These are phyloP conservation scores for Cephalophus harveyi DNA, from an alignment of 2,113 vertebrate species.

Conservation along the genomic window DNA sequence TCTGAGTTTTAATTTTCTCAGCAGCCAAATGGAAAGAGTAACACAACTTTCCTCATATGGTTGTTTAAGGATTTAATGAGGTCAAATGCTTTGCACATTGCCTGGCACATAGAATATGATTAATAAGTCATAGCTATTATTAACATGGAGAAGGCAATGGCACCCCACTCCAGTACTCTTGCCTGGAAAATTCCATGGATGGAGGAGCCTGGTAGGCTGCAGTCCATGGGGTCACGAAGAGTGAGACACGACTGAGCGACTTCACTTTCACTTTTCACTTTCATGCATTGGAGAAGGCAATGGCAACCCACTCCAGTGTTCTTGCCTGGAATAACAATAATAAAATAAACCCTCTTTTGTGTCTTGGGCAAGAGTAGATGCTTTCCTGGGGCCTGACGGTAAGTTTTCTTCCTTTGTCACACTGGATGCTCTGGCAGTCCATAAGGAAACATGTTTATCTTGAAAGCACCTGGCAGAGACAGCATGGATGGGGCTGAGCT, in stretches of 20 bases:
- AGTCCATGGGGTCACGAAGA: too few species aligned
- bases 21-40: neutral
- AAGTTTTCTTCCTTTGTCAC: neutral
- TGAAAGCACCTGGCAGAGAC: conserved; percentile 30
- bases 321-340: neutral
- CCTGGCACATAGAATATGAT: neutral
- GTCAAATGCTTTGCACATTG: neutral
- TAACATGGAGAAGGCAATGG: neutral
- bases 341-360: neutral
- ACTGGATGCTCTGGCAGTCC: neutral
- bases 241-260: too few species aligned
- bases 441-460: conserved; percentile 55
- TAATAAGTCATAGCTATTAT: neutral
- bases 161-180: too few species aligned
- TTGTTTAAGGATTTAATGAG: neutral
- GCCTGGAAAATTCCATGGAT: too few species aligned
- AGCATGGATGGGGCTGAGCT: neutral
- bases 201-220: too few species aligned
- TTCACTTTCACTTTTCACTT: too few species aligned
- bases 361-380: neutral
- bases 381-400: neutral
- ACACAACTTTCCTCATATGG: neutral
- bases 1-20: neutral
- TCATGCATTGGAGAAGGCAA: too few species aligned
- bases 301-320: too few species aligned